phyloP scores from a whole-genome alignment of 2,113 vertebrate genomes.

The Ophthalmotilapia sp. region DNA sequence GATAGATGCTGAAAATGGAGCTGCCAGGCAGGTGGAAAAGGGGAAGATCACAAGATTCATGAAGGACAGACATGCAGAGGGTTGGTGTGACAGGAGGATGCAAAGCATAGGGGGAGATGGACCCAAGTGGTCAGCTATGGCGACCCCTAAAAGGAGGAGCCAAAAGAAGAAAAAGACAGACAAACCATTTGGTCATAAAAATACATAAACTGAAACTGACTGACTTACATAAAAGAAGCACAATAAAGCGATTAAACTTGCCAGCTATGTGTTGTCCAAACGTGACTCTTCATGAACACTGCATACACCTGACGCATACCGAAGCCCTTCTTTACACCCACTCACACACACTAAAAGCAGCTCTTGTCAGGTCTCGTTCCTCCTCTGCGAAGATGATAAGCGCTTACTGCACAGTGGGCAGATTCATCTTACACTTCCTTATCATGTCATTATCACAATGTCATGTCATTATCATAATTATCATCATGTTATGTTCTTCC shows the following conservation, averaged over 20 bases:
- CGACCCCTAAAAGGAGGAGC: neutral
- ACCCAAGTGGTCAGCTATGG: neutral
- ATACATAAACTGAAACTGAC: neutral
- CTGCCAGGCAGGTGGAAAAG: neutral
- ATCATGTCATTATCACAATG: conserved; percentile 60
- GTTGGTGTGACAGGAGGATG: neutral
- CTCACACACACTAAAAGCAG: neutral
- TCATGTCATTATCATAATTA: conserved; percentile 64
- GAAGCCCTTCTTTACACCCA: neutral
- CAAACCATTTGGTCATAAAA: neutral
- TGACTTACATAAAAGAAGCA: neutral
- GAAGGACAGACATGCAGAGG: neutral
- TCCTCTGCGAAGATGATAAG: conserved; percentile 43
- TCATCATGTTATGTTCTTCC: conserved; percentile 52
- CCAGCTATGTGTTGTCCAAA: neutral
- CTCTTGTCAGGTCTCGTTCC: conserved; percentile 27
- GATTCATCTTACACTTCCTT: conserved; percentile 53
- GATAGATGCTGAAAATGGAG: neutral
- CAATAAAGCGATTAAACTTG: neutral
- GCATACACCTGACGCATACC: neutral
- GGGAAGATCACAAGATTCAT: neutral
- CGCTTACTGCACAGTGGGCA: conserved; percentile 8
- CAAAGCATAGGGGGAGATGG: neutral
- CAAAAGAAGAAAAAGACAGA: neutral
- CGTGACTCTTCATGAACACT: neutral